Evolutionary conservation across 1,140 invertebrate species (phyloP).

Genomic region (Saxidomus purpurata): DNA sequence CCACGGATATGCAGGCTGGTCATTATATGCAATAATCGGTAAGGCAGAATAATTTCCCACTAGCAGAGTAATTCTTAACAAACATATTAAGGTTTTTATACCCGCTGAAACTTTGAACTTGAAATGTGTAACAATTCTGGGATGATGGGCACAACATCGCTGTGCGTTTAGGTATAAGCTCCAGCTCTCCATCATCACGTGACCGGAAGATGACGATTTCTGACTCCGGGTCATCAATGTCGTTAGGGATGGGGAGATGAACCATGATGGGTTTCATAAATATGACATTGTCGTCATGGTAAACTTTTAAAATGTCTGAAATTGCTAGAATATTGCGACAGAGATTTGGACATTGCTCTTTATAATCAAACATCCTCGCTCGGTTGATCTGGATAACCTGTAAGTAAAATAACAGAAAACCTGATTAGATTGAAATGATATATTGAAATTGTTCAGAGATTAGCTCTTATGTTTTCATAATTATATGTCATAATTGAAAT

Average conservation of each 20-base stretch:
- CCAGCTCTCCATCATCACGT: slow-evolving; percentile 63
- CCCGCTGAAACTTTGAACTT: slow-evolving; percentile 69
- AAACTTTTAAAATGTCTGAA: slow-evolving; percentile 70
- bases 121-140: slow-evolving; percentile 74
- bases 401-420: not conserved
- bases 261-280: slow-evolving; percentile 61
- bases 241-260: slow-evolving; percentile 71
- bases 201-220: slow-evolving; percentile 72
- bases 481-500: too few relatives aligned
- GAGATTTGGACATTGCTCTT: slow-evolving; percentile 69
- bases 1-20: too few relatives aligned
- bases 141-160: slow-evolving; percentile 71
- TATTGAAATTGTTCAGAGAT: too few relatives aligned
- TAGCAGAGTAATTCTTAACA: too few relatives aligned
- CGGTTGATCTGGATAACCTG: slow-evolving; percentile 72
- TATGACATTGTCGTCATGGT: slow-evolving; percentile 66
- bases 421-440: too few relatives aligned
- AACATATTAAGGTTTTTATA: too few relatives aligned
- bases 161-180: slow-evolving; percentile 57
- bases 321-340: slow-evolving; percentile 66
- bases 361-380: slow-evolving; percentile 72
- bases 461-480: too few relatives aligned
- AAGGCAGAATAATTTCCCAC: too few relatives aligned
- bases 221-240: slow-evolving; percentile 70
- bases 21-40: too few relatives aligned